Evolutionary conservation across 64 coral and sea anemone genomes (phyloP).

Genomic region (Montipora sp.): DNA sequence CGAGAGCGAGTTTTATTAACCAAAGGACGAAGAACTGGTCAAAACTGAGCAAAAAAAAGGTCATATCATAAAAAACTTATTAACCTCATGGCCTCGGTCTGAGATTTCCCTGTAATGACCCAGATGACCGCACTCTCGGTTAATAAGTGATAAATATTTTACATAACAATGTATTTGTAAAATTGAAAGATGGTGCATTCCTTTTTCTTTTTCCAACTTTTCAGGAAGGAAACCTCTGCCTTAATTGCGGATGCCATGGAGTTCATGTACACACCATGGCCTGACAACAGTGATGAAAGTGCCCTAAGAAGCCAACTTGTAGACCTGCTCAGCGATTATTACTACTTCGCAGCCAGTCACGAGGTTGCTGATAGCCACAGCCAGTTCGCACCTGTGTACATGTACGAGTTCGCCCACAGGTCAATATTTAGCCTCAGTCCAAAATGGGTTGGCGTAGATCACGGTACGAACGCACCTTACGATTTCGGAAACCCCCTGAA

Average conservation of each 20-base stretch:
- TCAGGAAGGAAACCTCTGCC: neutral
- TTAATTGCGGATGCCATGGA: neutral
- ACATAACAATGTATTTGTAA: no score
- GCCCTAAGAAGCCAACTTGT: neutral
- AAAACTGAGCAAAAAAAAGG: no score
- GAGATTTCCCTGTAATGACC: no score
- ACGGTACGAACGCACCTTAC: neutral
- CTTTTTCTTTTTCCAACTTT: neutral
- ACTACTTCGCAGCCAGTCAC: neutral
- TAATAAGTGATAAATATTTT: no score
- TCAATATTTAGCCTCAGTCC: neutral
- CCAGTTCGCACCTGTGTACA: neutral
- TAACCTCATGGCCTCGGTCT: no score
- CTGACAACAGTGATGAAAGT: conserved; percentile 15
- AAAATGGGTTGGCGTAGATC: neutral
- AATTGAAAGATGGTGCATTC: neutral
- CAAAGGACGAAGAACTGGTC: no score
- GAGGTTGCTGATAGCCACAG: neutral
- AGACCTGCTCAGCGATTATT: neutral
- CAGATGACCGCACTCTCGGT: no score
- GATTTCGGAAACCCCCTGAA: neutral
- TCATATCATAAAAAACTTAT: no score
- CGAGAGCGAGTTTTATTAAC: no score
- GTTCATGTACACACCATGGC: neutral
- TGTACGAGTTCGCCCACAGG: neutral